phyloP scores from a whole-genome alignment of 2,797 vertebrate species.

The Bradypus variegatus region DNA sequence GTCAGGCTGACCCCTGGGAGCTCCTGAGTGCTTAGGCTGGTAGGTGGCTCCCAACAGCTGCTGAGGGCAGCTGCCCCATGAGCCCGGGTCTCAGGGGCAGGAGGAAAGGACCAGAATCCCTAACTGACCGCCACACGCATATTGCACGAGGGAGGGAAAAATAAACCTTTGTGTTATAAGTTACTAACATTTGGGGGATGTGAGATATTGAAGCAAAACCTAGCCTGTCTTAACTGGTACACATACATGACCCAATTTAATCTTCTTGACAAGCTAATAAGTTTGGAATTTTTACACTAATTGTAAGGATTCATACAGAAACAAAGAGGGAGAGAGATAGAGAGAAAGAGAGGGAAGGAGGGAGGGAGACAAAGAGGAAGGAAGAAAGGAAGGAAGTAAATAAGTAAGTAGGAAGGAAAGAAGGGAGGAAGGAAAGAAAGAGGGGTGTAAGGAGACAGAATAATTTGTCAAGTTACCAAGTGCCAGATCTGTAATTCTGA shows the following conservation, averaged over 20 bases:
- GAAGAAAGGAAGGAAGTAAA: background rate
- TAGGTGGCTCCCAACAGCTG: background rate
- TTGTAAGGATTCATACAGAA: background rate
- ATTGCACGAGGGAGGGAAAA: background rate
- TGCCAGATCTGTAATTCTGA: background rate
- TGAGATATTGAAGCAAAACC: rapidly evolving
- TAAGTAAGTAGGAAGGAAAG: too few relatives aligned
- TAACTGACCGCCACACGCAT: too few relatives aligned
- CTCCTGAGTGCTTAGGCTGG: rapidly evolving
- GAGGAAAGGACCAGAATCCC: background rate
- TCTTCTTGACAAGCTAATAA: background rate
- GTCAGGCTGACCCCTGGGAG: rapidly evolving
- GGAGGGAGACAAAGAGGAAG: too few relatives aligned
- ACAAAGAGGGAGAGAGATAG: background rate
- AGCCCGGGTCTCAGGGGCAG: too few relatives aligned
- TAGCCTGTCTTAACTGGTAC: too few relatives aligned
- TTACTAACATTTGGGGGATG: too few relatives aligned
- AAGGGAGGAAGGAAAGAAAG: background rate
- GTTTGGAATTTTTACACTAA: background rate
- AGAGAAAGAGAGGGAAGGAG: background rate
- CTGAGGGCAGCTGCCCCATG: too few relatives aligned
- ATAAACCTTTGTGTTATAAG: background rate
- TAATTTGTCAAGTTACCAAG: background rate
- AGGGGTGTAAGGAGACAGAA: background rate
- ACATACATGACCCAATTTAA: background rate